A percentile compares a stretch with the other conserved stretches of the same genome.
Conservation (phyloP, 1,140 invertebrate species). For the Musca vetustissima region DNA sequence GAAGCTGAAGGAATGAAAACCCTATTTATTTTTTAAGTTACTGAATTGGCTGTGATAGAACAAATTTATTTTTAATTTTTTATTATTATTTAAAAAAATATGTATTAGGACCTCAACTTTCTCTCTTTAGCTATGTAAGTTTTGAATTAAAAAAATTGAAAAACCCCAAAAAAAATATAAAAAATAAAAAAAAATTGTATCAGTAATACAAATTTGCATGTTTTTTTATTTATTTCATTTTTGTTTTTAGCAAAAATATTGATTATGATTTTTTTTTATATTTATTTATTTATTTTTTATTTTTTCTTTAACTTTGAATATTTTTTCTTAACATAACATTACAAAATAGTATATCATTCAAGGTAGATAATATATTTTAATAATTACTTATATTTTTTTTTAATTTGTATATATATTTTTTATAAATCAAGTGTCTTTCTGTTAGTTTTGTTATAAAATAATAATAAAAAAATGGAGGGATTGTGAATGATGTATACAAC, state of each 20-base stretch:
- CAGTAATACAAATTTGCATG: no score
- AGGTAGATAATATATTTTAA: background rate
- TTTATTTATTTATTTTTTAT: constrained; percentile 12
- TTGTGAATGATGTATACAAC: no score
- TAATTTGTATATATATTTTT: background rate
- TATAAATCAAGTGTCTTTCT: constrained; percentile 13
- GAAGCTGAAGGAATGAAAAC: constrained; percentile 2
- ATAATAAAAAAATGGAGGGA: no score
- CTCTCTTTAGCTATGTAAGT: background rate
- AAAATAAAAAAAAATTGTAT: no score
- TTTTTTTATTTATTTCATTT: constrained; percentile 9
- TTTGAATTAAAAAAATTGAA: background rate
- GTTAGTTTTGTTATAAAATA: background rate
- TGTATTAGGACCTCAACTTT: no score
- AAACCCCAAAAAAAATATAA: no score
- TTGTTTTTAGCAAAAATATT: no score
- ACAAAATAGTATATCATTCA: constrained; percentile 13
- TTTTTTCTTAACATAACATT: constrained; percentile 29
- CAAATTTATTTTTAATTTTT: background rate
- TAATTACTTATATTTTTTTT: background rate
- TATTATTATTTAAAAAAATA: no score
- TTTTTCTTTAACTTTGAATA: constrained; percentile 16
- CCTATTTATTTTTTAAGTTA: background rate
- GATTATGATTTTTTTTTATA: background rate
- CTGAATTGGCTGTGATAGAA: constrained; percentile 49